phyloP scores from a whole-genome alignment of 2,113 vertebrate genomes.

The Synchiropus splendidus region DNA sequence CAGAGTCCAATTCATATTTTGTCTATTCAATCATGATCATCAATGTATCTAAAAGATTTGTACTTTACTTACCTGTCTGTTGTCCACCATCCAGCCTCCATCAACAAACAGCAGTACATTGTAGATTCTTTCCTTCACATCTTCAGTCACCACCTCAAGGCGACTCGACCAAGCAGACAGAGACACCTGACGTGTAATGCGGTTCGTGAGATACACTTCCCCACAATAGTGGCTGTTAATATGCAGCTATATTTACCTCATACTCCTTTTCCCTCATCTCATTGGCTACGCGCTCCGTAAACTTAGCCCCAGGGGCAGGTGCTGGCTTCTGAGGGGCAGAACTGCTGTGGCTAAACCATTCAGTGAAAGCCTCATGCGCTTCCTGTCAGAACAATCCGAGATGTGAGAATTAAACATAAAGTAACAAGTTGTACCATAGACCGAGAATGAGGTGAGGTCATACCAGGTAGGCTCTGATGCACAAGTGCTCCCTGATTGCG shows the following conservation, averaged over 20 bases:
- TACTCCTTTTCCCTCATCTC: constrained; percentile 94
- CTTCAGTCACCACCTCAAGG: constrained; percentile 80
- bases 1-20: not conserved
- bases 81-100: constrained; percentile 98
- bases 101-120: constrained; percentile 95
- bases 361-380: constrained; percentile 92
- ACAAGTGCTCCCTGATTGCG: constrained; percentile 89
- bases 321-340: constrained; percentile 82
- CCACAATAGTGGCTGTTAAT: not conserved
- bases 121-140: constrained; percentile 94
- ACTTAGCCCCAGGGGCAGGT: constrained; percentile 74
- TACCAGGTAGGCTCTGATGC: constrained; percentile 93
- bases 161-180: constrained; percentile 80
- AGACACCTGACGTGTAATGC: constrained; percentile 62
- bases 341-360: constrained; percentile 94
- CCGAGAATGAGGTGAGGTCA: constrained; percentile 14
- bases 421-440: not conserved
- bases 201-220: not conserved
- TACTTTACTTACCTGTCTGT: constrained; percentile 73
- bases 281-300: constrained; percentile 89
- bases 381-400: constrained; percentile 64
- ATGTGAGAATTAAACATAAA: not conserved
- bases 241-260: constrained; percentile 68
- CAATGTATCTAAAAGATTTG: not conserved
- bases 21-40: not conserved